phyloP scores from a whole-genome alignment of 2,888 invertebrate species.

The Hyppa rectilinea region DNA sequence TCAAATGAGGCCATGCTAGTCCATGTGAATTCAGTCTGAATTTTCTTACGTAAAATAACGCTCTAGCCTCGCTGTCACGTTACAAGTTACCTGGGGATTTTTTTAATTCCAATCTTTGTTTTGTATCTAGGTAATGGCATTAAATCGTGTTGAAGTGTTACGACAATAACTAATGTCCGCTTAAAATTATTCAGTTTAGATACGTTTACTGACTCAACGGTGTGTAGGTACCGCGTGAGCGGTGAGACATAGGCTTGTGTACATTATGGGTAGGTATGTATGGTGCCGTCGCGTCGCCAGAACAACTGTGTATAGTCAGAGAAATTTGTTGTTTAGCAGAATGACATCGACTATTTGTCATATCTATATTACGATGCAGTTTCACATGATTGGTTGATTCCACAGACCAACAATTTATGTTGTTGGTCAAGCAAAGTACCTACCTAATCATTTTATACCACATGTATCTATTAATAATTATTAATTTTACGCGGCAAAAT shows the following conservation, averaged over 20 bases:
- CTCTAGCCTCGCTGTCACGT: neutral
- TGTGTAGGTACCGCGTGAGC: too few species aligned
- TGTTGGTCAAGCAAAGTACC: neutral
- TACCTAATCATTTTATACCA: neutral
- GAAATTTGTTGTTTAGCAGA: neutral
- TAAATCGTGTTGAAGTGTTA: neutral
- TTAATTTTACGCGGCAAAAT: neutral
- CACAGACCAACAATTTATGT: neutral
- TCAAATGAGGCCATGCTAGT: neutral
- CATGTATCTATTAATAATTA: neutral
- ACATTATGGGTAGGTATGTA: neutral
- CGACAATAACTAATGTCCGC: neutral
- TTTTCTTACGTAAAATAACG: neutral
- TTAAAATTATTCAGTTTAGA: neutral
- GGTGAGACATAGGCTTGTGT: neutral
- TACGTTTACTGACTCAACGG: too few species aligned
- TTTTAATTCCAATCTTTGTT: neutral
- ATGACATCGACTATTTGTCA: neutral
- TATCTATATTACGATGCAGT: neutral
- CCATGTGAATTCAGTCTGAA: neutral
- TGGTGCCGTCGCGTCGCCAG: neutral
- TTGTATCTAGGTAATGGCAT: neutral
- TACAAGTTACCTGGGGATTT: neutral
- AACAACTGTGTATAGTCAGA: neutral
- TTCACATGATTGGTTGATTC: neutral